phyloP scores from a whole-genome alignment of 2,113 vertebrate genomes.

The Catagonus wagneri region DNA sequence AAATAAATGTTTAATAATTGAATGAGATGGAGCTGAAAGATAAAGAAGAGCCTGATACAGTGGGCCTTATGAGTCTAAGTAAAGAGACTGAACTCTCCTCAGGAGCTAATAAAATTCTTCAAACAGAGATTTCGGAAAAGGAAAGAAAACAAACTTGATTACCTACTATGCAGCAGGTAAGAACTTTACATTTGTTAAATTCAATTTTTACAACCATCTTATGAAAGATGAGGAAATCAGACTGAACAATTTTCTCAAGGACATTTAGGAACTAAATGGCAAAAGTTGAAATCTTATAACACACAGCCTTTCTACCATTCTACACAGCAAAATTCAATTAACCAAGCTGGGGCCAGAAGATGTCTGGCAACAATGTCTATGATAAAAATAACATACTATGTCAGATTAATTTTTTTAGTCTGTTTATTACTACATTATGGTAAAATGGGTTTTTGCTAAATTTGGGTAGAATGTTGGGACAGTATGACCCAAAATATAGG shows the following conservation, averaged over 20 bases:
- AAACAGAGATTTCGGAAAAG: background rate
- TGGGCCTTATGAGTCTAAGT: background rate
- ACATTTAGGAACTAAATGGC: constrained; percentile 24
- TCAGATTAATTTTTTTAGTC: background rate
- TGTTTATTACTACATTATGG: background rate
- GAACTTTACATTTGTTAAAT: background rate
- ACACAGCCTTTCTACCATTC: background rate
- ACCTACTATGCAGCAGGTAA: background rate
- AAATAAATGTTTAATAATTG: background rate
- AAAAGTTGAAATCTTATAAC: constrained; percentile 8
- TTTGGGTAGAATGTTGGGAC: background rate
- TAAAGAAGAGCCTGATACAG: background rate
- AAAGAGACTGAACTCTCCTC: background rate
- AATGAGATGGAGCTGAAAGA: constrained; percentile 13
- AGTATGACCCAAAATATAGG: background rate
- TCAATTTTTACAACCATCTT: constrained; percentile 20
- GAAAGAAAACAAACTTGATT: constrained; percentile 26
- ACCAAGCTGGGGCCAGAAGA: background rate
- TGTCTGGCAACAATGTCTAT: background rate
- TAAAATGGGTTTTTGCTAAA: constrained; percentile 20
- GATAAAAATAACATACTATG: background rate
- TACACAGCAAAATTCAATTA: background rate
- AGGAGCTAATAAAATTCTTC: constrained; percentile 8
- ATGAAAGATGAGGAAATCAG: constrained; percentile 5
- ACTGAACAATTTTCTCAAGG: constrained; percentile 1